A percentile compares a stretch with the other conserved stretches of the same genome.
These are phyloP conservation scores for Scaptomyza polygonia DNA, from an alignment of 2,888 invertebrate species.

Conservation along the genomic window DNA sequence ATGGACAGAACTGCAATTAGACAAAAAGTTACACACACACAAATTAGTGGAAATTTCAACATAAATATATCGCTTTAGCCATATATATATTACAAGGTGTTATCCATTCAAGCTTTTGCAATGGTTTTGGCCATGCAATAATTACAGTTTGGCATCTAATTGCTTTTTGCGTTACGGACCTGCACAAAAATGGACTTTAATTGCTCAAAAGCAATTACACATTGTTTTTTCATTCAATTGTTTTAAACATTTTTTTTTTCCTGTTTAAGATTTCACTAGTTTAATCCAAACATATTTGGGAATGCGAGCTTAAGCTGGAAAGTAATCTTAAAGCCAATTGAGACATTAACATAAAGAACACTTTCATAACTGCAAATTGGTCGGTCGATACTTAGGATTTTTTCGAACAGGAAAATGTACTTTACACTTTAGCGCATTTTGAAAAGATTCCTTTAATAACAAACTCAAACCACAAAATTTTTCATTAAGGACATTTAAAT, in stretches of 20 bases:
- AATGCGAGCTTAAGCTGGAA: neutral
- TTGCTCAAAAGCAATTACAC: neutral
- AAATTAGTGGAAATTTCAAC: neutral
- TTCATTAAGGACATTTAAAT: too few species aligned
- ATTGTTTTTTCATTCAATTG: neutral
- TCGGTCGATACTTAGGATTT: too few species aligned
- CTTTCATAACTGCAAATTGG: neutral
- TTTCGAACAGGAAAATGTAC: too few species aligned
- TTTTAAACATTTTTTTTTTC: neutral
- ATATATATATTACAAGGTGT: neutral
- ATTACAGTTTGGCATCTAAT: conserved; percentile 6
- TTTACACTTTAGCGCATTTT: too few species aligned
- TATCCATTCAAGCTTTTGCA: neutral
- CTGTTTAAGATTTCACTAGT: conserved; percentile 7
- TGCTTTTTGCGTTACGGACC: neutral
- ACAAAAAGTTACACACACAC: too few species aligned
- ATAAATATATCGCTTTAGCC: neutral
- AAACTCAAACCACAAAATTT: too few species aligned
- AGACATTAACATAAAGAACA: neutral
- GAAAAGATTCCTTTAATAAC: too few species aligned
- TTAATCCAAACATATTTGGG: neutral
- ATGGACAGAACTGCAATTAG: conserved; percentile 64
- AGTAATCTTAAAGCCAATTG: neutral
- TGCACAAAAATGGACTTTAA: conserved; percentile 1
- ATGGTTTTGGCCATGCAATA: neutral